A percentile compares a stretch with the other conserved stretches of the same genome.
Conservation (phyloP, 2,888 invertebrate genomes). For the Dasypolia templi region DNA sequence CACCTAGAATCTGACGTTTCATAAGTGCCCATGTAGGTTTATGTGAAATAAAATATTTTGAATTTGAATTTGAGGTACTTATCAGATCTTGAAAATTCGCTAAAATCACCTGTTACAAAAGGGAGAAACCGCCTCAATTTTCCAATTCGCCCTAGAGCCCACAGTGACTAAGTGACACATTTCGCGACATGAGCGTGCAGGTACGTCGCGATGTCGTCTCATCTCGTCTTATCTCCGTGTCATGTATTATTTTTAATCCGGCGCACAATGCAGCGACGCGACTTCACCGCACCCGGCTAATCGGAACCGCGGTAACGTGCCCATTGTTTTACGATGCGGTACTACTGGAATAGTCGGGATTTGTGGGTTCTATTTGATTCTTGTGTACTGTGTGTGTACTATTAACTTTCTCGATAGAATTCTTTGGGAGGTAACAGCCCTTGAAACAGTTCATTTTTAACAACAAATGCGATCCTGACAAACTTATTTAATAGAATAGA, state of each 20-base stretch:
- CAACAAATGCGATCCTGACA: not conserved
- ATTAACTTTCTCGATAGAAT: not conserved
- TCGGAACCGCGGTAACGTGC: constrained; percentile 66
- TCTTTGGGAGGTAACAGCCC: not conserved
- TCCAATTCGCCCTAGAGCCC: not conserved
- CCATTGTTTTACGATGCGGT: constrained; percentile 54
- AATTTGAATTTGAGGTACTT: too few relatives aligned
- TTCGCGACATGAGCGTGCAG: constrained; percentile 9
- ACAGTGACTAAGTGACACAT: constrained; percentile 19
- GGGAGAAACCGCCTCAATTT: not conserved
- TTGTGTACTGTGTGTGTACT: not conserved
- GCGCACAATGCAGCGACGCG: constrained; percentile 74
- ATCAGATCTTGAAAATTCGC: not conserved
- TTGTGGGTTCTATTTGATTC: constrained; percentile 10
- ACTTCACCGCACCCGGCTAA: constrained; percentile 77
- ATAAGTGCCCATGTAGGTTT: too few relatives aligned
- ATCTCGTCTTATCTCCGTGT: constrained; percentile 55
- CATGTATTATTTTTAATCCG: constrained; percentile 81
- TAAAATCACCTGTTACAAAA: not conserved
- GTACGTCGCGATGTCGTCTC: constrained; percentile 32
- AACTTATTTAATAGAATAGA: not conserved
- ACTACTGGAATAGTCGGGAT: constrained; percentile 12
- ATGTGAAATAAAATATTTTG: too few relatives aligned
- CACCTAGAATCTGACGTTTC: too few relatives aligned
- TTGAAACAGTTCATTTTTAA: not conserved